A percentile compares a stretch with the other conserved stretches of the same genome.
Evolutionary conservation across 2,888 invertebrate genomes (phyloP).

Genomic region (Eudasyphora cyanicolor): DNA sequence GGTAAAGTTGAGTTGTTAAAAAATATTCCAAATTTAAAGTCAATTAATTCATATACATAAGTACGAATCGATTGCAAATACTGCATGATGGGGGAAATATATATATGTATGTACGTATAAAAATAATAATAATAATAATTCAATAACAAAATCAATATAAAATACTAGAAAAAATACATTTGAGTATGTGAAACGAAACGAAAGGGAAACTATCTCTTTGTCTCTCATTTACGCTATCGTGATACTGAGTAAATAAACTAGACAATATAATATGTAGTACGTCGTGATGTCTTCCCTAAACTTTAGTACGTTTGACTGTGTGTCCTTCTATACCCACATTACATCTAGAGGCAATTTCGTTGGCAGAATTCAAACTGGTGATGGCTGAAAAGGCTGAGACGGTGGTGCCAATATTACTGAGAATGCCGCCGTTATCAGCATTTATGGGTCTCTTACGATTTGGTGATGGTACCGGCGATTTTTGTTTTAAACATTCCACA

Average conservation of each 20-base stretch:
- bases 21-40: constrained; percentile 48
- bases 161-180: constrained; percentile 57
- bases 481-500: constrained; percentile 92
- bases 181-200: neutral
- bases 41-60: constrained; percentile 36
- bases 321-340: constrained; percentile 79
- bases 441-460: constrained; percentile 79
- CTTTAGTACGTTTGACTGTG: constrained; percentile 77
- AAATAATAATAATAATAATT: constrained; percentile 46
- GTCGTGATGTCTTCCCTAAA: constrained; percentile 69
- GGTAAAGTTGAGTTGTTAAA: neutral
- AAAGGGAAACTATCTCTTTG: neutral
- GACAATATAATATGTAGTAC: neutral
- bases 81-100: constrained; percentile 33
- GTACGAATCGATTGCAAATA: constrained; percentile 50
- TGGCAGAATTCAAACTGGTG: constrained; percentile 70
- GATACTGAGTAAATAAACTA: neutral
- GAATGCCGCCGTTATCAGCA: constrained; percentile 56
- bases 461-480: constrained; percentile 85
- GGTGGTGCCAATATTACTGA: constrained; percentile 63
- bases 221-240: neutral
- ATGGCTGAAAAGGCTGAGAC: constrained; percentile 68
- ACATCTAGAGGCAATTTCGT: constrained; percentile 78
- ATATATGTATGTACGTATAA: constrained; percentile 11
- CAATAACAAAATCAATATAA: constrained; percentile 56